Evolutionary conservation across 2,113 vertebrate genomes (phyloP), one percentile per base, ranked within the genome.

Genomic region (Melanerpes formicivorus): DNA sequence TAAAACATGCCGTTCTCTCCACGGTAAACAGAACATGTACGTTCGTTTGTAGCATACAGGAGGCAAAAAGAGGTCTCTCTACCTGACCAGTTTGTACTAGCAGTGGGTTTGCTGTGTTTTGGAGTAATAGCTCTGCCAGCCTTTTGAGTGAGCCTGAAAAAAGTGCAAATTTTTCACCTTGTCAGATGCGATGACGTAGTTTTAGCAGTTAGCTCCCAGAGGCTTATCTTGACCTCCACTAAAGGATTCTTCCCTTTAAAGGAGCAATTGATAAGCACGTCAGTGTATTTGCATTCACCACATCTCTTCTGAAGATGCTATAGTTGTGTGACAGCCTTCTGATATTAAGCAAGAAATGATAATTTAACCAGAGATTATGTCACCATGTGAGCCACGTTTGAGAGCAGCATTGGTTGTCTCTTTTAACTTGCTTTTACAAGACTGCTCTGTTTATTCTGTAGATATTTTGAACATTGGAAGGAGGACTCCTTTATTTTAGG

Each of bases 11-110:
- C 85, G 72, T 71, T 95, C 93, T 92, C 76, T 67, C 17, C 91
- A 95, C 91, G 95, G 79, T 91, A 85, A 96, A 93, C 82, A 95
- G 86, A 94, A 74, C 54, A 78, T 37, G 58, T 85, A 88, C 4
- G 0, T 79, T 84, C 1, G 0, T 82, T 80, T 85, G 79, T 89
- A 90, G 82, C 19, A 5, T 78, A 26, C 5, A 0, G 0, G 59
- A 87, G 73, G 34, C 79, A 91, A 70, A 90, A 93, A 81, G 48
- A 95, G 65, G 48, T 71, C 84, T 84, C 67, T 62, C 6, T 78
- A 46, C 56, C 56, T 48, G 67, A 13, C 73, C 73, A 3, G 19
- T 82, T 55, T 22, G 54, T 70, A 56, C 2, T 23, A 89, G 65
- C 62, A 34, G 32, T 3, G 5, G 48, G 11, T 78, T 93, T 71